These are phyloP conservation scores for Pluvialis apricaria DNA, from an alignment of 2,113 vertebrate genomes.

Conservation along the genomic window DNA sequence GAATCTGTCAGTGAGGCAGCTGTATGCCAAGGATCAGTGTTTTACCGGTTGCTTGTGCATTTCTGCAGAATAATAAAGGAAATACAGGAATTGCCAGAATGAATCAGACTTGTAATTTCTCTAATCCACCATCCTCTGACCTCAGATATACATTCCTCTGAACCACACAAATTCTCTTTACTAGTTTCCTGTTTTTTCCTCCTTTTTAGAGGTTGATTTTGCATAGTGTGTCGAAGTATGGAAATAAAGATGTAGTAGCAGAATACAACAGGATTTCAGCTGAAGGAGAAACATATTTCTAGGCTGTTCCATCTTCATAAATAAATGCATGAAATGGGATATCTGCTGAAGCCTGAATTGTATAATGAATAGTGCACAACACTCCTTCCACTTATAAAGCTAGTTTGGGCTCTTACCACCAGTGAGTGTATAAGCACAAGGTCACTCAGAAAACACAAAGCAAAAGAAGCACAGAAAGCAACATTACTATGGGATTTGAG, in stretches of 20 bases:
- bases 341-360: neutral
- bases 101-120: neutral
- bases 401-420: neutral
- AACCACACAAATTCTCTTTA: neutral
- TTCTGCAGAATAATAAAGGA: neutral
- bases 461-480: neutral
- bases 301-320: neutral
- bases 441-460: neutral
- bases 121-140: neutral
- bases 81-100: neutral
- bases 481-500: neutral
- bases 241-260: neutral
- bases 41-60: neutral
- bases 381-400: neutral
- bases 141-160: neutral
- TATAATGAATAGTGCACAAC: neutral
- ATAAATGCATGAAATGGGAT: neutral
- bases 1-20: neutral
- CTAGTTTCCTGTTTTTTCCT: neutral
- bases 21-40: neutral
- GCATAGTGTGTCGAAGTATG: neutral
- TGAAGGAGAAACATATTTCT: neutral
- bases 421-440: neutral
- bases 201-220: neutral
- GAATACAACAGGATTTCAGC: neutral